Percentiles rank a stretch among this genome's conserved stretches.
Conservation (phyloP, 2,797 vertebrate species). For the Semaprochilodus insignis region DNA sequence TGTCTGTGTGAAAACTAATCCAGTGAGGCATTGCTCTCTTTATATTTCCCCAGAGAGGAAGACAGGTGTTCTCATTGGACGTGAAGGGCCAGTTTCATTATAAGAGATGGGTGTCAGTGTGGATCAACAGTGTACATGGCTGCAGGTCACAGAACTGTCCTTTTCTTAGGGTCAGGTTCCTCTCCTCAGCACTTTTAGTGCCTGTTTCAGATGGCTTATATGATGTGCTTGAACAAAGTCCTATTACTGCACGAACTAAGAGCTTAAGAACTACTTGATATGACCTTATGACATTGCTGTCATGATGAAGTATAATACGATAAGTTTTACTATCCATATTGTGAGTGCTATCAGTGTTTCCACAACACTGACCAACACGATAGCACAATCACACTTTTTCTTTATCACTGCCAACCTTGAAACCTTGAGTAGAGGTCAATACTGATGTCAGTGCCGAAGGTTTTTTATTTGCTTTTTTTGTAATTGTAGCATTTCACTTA, state of each 20-base stretch:
- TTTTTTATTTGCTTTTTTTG: too few species aligned
- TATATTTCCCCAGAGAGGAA: conserved; percentile 62
- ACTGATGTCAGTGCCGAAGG: too few species aligned
- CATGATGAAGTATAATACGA: not conserved
- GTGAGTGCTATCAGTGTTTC: too few species aligned
- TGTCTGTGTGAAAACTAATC: conserved; percentile 65
- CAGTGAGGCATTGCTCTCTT: conserved; percentile 69
- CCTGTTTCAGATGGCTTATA: conserved; percentile 47
- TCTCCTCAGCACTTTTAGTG: conserved; percentile 61
- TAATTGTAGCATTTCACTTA: too few species aligned
- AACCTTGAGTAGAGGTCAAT: too few species aligned
- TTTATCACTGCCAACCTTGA: too few species aligned
- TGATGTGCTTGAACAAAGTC: not conserved
- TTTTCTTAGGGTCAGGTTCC: conserved; percentile 59
- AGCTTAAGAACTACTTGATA: not conserved
- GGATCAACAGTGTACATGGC: conserved; percentile 70
- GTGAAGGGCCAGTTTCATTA: conserved; percentile 69
- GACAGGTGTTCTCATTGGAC: conserved; percentile 79
- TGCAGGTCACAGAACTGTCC: conserved; percentile 65
- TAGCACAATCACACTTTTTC: too few species aligned
- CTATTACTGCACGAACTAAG: too few species aligned
- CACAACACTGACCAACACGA: too few species aligned
- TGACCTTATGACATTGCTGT: too few species aligned
- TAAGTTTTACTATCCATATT: too few species aligned
- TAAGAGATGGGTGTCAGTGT: conserved; percentile 76